A percentile compares a stretch with the other conserved stretches of the same genome.
Conservation (phyloP, 2,888 invertebrate species). For the Cylloceria caligata region DNA sequence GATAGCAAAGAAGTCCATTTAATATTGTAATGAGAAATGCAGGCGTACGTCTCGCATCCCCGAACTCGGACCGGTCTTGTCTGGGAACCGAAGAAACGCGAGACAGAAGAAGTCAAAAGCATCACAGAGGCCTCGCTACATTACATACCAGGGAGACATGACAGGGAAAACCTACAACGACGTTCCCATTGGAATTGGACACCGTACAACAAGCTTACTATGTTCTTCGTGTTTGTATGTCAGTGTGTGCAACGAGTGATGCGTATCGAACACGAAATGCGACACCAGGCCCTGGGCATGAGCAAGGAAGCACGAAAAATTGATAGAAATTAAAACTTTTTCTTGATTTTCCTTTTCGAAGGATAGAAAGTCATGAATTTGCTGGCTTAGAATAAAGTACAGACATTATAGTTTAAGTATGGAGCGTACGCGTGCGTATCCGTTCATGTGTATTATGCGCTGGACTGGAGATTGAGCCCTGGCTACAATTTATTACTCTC, state of each 20-base stretch:
- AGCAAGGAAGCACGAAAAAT: constrained; percentile 38
- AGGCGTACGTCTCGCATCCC: constrained; percentile 29
- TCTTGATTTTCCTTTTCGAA: background rate
- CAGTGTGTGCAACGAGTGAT: constrained; percentile 55
- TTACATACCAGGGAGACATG: too few species aligned
- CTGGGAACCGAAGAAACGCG: constrained; percentile 44
- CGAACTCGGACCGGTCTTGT: constrained; percentile 35
- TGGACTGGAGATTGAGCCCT: background rate
- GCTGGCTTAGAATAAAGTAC: background rate
- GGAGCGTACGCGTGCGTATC: background rate
- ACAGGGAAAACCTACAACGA: constrained; percentile 62
- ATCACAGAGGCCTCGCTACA: constrained; percentile 9
- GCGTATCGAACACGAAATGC: constrained; percentile 65
- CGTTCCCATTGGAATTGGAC: constrained; percentile 78
- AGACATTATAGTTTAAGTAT: background rate
- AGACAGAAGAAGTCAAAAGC: constrained; percentile 38
- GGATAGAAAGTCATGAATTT: constrained; percentile 12
- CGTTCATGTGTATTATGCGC: background rate
- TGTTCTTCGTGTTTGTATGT: constrained; percentile 39
- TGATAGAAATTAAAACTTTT: constrained; percentile 56
- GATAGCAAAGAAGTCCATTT: background rate
- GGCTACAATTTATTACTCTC: constrained; percentile 3
- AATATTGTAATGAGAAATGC: constrained; percentile 6
- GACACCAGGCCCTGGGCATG: constrained; percentile 69
- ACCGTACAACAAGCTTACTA: constrained; percentile 66